A percentile compares a stretch with the other conserved stretches of the same genome.
phyloP scores from a whole-genome alignment of 2,797 vertebrate genomes.

The Rhinoraja longicauda region DNA sequence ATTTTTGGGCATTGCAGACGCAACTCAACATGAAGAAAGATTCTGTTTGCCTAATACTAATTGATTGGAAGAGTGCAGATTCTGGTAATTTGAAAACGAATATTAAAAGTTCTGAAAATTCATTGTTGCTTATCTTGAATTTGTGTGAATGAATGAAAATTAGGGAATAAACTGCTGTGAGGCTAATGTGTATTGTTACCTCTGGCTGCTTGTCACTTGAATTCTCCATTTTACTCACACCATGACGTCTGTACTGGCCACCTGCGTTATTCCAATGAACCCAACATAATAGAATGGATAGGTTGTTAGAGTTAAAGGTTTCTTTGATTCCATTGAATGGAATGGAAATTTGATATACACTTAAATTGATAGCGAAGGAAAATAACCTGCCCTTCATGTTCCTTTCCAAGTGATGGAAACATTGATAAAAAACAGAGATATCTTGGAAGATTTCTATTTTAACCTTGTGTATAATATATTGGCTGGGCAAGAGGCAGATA shows the following conservation, averaged over 20 bases:
- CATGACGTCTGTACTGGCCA: not conserved
- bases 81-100: not conserved
- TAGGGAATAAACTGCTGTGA: not conserved
- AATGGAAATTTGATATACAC: too few species aligned
- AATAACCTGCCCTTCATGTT: not conserved
- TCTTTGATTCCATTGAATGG: not conserved
- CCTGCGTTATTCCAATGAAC: not conserved
- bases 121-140: not conserved
- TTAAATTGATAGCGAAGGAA: not conserved
- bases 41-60: not conserved
- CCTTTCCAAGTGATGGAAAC: not conserved
- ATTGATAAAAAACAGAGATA: not conserved
- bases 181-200: not conserved
- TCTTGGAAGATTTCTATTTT: not conserved
- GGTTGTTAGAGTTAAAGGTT: not conserved
- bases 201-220: not conserved
- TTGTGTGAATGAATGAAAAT: not conserved
- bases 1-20: not conserved
- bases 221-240: not conserved
- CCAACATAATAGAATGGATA: not conserved
- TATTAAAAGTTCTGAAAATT: not conserved
- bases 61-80: not conserved
- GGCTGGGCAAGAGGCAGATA: not conserved
- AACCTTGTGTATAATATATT: not conserved
- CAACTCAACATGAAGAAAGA: not conserved